These are phyloP conservation scores for Galeopterus variegatus DNA, from an alignment of 2,113 vertebrate genomes.

Conservation along the genomic window DNA sequence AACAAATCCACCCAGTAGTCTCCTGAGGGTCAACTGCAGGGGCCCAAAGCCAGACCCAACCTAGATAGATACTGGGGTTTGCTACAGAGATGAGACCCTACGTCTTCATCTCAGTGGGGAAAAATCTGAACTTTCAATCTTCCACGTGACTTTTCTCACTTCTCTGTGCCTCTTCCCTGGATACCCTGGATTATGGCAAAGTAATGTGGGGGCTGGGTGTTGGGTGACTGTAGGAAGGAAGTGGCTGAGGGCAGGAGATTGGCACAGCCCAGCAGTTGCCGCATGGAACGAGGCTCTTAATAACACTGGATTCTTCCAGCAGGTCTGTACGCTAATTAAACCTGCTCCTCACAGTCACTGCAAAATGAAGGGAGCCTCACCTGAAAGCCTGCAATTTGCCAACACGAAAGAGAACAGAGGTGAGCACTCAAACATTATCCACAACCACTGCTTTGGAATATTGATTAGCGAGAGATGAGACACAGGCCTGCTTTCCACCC, in stretches of 20 bases:
- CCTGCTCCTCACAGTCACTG: slow-evolving; percentile 6
- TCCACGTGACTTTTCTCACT: background rate
- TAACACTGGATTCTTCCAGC: slow-evolving; percentile 18
- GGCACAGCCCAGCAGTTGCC: background rate
- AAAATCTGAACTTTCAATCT: background rate
- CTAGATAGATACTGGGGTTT: background rate
- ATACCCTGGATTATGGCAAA: background rate
- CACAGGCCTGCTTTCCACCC: background rate
- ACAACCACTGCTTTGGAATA: background rate
- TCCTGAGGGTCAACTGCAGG: background rate
- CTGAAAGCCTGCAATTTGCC: slow-evolving; percentile 71
- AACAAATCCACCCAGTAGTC: background rate
- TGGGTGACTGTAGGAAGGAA: background rate
- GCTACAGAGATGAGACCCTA: background rate
- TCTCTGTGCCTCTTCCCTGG: background rate
- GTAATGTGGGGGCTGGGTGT: background rate
- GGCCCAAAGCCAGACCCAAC: background rate
- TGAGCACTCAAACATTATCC: background rate
- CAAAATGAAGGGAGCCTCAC: background rate
- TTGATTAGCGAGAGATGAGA: background rate
- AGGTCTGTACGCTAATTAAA: slow-evolving; percentile 64
- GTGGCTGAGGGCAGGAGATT: background rate
- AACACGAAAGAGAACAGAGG: background rate
- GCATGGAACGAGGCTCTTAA: background rate
- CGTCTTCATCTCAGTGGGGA: background rate